Conservation (phyloP, 2,113 vertebrate species). For the Pedionomus torquatus region DNA sequence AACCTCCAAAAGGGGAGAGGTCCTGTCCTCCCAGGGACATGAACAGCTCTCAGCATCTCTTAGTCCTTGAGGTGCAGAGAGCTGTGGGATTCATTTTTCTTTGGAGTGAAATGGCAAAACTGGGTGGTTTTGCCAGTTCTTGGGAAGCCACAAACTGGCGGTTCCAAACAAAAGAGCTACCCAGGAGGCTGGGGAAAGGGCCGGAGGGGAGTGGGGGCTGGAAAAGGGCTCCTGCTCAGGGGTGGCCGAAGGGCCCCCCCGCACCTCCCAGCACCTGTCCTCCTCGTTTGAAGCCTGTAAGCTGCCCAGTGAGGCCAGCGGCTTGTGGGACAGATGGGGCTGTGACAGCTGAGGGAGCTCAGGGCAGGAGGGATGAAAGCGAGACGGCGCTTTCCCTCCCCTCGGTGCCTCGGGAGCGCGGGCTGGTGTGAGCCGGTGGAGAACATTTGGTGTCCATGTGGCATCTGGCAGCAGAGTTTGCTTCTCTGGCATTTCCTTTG, state of each 20-base stretch:
- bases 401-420: rapidly evolving
- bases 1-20: neutral
- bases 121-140: neutral
- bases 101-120: neutral
- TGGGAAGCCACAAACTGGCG: neutral
- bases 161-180: neutral
- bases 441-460: slow-evolving; percentile 74
- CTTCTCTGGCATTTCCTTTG: slow-evolving; percentile 67
- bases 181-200: neutral
- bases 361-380: slow-evolving; percentile 6
- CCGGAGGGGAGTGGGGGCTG: rapidly evolving
- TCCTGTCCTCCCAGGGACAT: neutral
- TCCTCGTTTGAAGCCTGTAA: neutral
- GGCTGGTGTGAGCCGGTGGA: neutral
- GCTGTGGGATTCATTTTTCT: neutral
- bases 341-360: slow-evolving; percentile 6
- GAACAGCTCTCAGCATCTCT: neutral
- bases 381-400: neutral
- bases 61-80: neutral
- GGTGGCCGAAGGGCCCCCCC: neutral
- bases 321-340: neutral
- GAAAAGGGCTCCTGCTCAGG: neutral
- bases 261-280: neutral
- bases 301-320: neutral
- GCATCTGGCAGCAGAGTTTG: slow-evolving; percentile 52